Base-by-base conservation (phyloP, 1,140 invertebrate species). In the Hycleus cichorii region DNA sequence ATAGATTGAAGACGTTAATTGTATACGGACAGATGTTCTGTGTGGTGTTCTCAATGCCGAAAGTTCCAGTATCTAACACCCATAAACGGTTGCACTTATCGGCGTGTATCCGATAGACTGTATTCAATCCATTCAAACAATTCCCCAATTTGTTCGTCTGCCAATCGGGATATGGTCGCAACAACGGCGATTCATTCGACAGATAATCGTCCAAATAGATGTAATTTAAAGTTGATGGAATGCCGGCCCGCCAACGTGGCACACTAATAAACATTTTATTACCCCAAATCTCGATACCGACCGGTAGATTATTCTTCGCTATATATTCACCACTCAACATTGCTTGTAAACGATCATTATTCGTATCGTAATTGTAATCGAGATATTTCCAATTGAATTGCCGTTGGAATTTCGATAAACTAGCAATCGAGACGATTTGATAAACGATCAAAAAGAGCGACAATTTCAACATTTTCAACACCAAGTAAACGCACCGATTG, bases 61-160 rank as follows among this genome's bases (percentile, higher is more conserved):
- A 85, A 12, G 88, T 90, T 53, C 89, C 89, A 4, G 87, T 87
- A 67, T 90, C 88, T 32, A 90, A 72, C 0, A 90, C 87, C 89
- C 88, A 91, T 0, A 91, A 78, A 56, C 89, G 77, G 56, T 89
- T 83, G 67, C 88, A 90, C 56, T 79, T 75, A 58, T 91, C 88
- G 1, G 82, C 87, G 64, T 85, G 83, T 40, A 87, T 81, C 60
- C 85, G 77, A 72, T 90, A 90, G 4, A 83, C 87, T 4, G 87
- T 90, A 24, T 83, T 88, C 2, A 90, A 78, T 11, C 86, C 86
- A 56, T 71, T 80, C 43, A 83, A 81, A 64, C 88, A 90, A 66
- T 85, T 84, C 9, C 87, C 88, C 39, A 87, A 77, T 57, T 81
- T 81, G 66, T 91, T 91, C 59, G 81, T 80, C 18, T 78, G 76